Evolutionary conservation across 1,140 invertebrate genomes (phyloP), one percentile per base, ranked within the genome.

Genomic region (Drosophila equinoxialis): DNA sequence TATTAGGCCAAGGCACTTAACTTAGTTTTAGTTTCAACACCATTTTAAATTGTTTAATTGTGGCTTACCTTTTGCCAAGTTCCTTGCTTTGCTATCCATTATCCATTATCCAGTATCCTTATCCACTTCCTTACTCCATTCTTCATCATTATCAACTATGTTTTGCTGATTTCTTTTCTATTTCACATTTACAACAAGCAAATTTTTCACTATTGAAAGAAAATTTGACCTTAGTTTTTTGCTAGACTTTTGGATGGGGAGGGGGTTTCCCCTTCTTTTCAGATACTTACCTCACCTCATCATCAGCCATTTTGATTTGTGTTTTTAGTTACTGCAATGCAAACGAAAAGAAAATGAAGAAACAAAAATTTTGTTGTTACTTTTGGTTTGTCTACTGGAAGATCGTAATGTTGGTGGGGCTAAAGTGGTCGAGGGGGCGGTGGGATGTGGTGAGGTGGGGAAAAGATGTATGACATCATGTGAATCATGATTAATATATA

Each of bases 221-320:
- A 30, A 20, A 55, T 13, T 14, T 60, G 60, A 57, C 45, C 45
- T 75, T 75, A 75, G 55, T 75, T 23, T 75, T 54, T 51, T 48
- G 14, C 7, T 8, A 20, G 1, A 10, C 7, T 0, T 51, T 51
- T 51, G 3, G 20, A 1, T 20, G 30, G 6, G 6, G 14, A 14
- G 20, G 1, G 20, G 20, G 7, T 20, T 7, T 2, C 14, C 14
- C 10, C 11, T 51, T 11, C 5, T 13, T 39, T 39, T 39, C 37
- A 39, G 89, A 93, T 94, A 95, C 95, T 93, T 94, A 96, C 96
- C 96, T 96, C 94, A 97, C 96, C 94, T 97, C 96, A 95, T 97
- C 96, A 95, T 97, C 96, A 93, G 95, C 96, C 96, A 97, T 97
- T 94, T 91, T 96, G 79, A 91, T 94, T 92, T 91, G 87, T 91